phyloP scores from a whole-genome alignment of 2,113 vertebrate species.

The Lucifuga dentata region DNA sequence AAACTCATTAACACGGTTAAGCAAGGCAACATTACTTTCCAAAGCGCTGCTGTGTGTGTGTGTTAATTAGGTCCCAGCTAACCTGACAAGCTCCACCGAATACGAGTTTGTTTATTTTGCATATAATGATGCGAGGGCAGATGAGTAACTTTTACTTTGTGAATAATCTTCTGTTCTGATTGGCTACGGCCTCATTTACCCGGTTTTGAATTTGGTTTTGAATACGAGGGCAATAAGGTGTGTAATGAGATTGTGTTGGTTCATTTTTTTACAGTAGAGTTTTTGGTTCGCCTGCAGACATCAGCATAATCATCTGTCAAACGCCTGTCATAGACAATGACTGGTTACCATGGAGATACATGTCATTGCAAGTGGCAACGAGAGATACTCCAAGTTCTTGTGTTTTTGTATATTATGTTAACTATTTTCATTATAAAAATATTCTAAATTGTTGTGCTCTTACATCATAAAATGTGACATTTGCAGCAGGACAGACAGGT shows the following conservation, averaged over 20 bases:
- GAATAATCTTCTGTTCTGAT: conserved; percentile 18
- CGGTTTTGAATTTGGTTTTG: not conserved
- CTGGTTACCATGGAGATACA: conserved; percentile 54
- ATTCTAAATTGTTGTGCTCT: conserved; percentile 3
- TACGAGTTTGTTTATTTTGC: conserved; percentile 29
- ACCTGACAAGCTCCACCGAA: conserved; percentile 46
- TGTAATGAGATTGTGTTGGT: conserved; percentile 49
- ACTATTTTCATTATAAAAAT: too few relatives aligned
- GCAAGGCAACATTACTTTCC: conserved; percentile 35
- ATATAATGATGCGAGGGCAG: conserved; percentile 31
- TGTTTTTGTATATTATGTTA: not conserved
- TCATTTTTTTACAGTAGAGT: conserved; percentile 21
- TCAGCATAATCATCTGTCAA: conserved; percentile 15
- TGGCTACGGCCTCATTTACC: conserved; percentile 16
- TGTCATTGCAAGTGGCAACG: conserved; percentile 7
- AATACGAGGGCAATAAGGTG: conserved; percentile 3
- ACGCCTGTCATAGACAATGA: conserved; percentile 27
- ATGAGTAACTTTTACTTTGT: conserved; percentile 18
- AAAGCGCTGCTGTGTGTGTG: conserved; percentile 35
- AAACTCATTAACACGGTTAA: conserved; percentile 61
- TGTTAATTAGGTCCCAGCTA: conserved; percentile 62
- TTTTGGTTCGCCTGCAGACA: conserved; percentile 31
- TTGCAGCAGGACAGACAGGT: conserved; percentile 56
- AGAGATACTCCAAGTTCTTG: not conserved
- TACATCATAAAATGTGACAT: not conserved